Conservation (phyloP, 2,797 vertebrate genomes). For the Sebastes glaucus region DNA sequence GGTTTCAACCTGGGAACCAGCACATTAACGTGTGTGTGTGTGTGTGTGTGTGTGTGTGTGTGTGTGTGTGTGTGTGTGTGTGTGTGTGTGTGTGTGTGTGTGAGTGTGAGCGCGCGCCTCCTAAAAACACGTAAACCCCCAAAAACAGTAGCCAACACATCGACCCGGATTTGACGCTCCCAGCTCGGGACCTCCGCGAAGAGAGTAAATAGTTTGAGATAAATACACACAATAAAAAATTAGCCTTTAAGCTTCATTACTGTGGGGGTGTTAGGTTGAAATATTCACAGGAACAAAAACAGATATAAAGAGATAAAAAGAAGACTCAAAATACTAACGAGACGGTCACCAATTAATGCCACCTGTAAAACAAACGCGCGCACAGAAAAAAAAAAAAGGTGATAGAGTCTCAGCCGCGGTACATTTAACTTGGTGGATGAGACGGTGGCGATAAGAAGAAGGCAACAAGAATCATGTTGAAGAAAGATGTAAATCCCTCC, state of each 20-base stretch:
- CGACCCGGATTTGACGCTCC: slow-evolving; percentile 6
- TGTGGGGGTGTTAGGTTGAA: background rate
- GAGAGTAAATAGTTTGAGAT: background rate
- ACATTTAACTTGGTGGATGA: slow-evolving; percentile 76
- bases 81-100: background rate
- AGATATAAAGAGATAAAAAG: background rate
- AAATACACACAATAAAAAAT: background rate
- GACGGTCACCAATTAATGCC: background rate
- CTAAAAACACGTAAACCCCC: slow-evolving; percentile 16
- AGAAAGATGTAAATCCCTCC: slow-evolving; percentile 68
- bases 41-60: background rate
- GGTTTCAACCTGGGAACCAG: slow-evolving; percentile 21
- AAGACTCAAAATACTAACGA: background rate
- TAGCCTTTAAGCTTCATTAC: background rate
- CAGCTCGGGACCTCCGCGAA: slow-evolving; percentile 38
- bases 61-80: no score
- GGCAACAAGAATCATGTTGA: slow-evolving; percentile 40
- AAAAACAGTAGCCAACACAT: slow-evolving; percentile 57
- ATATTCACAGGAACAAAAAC: background rate
- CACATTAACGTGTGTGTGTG: background rate
- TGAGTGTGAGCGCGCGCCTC: background rate
- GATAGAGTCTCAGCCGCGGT: slow-evolving; percentile 77
- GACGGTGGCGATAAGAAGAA: slow-evolving; percentile 48
- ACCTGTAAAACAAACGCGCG: slow-evolving; percentile 26
- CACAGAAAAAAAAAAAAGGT: background rate